Conservation (phyloP, 2,113 vertebrate genomes). For the Mirza zaza region DNA sequence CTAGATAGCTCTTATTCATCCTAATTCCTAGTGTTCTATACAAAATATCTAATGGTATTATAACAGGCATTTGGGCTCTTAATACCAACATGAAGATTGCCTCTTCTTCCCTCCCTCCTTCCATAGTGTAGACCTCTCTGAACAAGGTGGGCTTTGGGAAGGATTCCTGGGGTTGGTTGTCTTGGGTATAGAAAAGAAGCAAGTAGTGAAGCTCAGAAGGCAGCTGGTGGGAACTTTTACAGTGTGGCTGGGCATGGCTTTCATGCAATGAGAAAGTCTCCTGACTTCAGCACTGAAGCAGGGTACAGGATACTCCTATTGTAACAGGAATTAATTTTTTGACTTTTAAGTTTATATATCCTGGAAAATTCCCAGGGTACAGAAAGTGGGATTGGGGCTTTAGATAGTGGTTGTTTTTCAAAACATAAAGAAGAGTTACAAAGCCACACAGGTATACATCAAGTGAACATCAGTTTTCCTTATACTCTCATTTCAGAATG, state of each 20-base stretch:
- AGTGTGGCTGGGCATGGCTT: accelerated
- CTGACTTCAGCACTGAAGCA: not conserved
- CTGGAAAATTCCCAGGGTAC: not conserved
- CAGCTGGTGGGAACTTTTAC: too few relatives aligned
- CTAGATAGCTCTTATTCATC: not conserved
- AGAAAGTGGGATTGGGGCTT: accelerated
- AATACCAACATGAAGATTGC: not conserved
- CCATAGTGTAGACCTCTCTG: not conserved
- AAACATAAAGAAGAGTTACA: not conserved
- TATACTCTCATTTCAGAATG: not conserved
- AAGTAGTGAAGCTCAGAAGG: not conserved
- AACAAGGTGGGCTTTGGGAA: not conserved
- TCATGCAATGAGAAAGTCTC: not conserved
- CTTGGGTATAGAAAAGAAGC: not conserved
- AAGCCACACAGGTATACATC: not conserved
- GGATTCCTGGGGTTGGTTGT: accelerated
- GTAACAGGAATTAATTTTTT: not conserved
- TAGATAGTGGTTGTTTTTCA: not conserved
- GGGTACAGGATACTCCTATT: accelerated
- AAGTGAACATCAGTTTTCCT: not conserved
- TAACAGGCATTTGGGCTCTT: not conserved
- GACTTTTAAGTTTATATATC: not conserved
- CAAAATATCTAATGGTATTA: not conserved
- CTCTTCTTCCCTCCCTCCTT: too few relatives aligned
- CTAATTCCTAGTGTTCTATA: not conserved